These are phyloP conservation scores for Cavia porcellus DNA, from an alignment of 2,113 vertebrate species.

Conservation along the genomic window DNA sequence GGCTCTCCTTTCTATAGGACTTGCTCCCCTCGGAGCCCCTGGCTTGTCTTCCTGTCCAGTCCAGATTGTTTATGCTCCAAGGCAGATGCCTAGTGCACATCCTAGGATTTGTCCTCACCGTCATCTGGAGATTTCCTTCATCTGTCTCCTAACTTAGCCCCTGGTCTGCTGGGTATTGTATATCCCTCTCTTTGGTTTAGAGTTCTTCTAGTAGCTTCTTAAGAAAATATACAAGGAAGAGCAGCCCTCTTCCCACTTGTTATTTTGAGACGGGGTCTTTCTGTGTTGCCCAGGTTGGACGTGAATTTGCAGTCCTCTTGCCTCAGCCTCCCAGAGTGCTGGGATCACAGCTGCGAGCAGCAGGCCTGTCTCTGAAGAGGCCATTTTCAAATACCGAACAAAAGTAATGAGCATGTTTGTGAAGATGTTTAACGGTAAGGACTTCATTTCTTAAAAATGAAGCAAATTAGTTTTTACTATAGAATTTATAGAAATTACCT, in stretches of 20 bases:
- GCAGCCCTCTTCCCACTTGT: neutral
- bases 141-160: neutral
- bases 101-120: slow-evolving; percentile 37
- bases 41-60: slow-evolving; percentile 31
- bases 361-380: neutral
- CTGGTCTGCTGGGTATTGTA: neutral
- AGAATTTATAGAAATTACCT: slow-evolving; percentile 14
- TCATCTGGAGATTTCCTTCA: slow-evolving; percentile 3
- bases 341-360: neutral
- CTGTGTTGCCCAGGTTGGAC: neutral
- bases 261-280: neutral
- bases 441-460: neutral
- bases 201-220: neutral
- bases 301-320: neutral
- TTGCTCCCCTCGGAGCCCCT: slow-evolving; percentile 32
- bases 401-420: neutral
- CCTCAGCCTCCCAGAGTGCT: neutral
- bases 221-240: neutral
- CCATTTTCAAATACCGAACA: neutral
- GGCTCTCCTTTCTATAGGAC: slow-evolving; percentile 11
- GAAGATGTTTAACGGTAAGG: neutral
- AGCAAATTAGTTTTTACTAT: neutral
- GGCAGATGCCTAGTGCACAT: neutral
- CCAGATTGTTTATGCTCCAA: slow-evolving; percentile 33
- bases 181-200: neutral